A percentile compares a stretch with the other conserved stretches of the same genome.
Evolutionary conservation across 1,140 invertebrate genomes (phyloP).

Genomic region (Panagrolaimus sp.): DNA sequence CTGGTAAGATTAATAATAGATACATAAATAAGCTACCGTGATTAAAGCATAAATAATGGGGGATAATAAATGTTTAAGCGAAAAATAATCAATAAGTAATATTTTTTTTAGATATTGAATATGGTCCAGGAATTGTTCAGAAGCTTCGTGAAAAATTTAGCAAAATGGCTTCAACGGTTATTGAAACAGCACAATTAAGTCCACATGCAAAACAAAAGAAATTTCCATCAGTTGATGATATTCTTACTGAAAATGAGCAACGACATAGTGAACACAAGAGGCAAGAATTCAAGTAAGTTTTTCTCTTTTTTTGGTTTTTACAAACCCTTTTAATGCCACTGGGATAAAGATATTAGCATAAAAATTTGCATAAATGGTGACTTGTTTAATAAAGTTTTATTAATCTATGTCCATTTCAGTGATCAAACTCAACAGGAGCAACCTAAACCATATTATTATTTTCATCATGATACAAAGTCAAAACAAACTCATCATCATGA

Average conservation of each 20-base stretch:
- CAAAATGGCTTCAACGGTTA: neutral
- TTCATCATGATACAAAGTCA: too few species aligned
- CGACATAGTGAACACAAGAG: neutral
- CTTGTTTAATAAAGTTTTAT: too few species aligned
- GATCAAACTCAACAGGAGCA: too few species aligned
- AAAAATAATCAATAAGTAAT: neutral
- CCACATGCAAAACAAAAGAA: conserved; percentile 10
- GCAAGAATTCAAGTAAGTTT: neutral
- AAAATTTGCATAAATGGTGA: too few species aligned
- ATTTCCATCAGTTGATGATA: conserved; percentile 16
- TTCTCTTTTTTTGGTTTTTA: neutral
- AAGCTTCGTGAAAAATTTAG: conserved; percentile 14
- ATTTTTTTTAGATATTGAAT: conserved; percentile 15
- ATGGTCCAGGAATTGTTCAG: conserved; percentile 14
- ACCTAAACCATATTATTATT: too few species aligned
- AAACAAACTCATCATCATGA: too few species aligned
- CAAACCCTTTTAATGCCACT: neutral
- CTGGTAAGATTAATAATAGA: neutral
- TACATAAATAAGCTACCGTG: too few species aligned
- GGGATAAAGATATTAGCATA: too few species aligned
- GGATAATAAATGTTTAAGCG: neutral
- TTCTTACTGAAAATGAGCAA: conserved; percentile 5
- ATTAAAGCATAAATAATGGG: too few species aligned
- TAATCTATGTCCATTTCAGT: too few species aligned
- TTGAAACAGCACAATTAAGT: conserved; percentile 2